Evolutionary conservation across 2,113 vertebrate genomes (phyloP), one percentile per base, ranked within the genome.

Genomic region (Pseudois nayaur): DNA sequence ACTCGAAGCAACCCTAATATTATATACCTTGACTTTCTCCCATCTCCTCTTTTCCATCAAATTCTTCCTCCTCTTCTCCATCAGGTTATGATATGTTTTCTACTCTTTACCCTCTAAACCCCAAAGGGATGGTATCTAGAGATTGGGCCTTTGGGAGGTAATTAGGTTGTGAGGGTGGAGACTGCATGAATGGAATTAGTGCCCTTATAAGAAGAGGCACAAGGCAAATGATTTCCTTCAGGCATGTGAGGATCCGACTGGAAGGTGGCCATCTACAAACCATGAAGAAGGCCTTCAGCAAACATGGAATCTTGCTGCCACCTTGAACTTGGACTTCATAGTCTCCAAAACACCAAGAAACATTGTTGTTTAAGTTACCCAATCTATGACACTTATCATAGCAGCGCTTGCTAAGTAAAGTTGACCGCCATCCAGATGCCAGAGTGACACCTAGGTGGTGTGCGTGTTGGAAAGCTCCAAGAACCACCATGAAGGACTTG

Each of bases 61-160:
- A 31, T 79, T 50, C 76, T 50, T 79, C 45, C 45, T 78, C 25
- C 40, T 45, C 2, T 45, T 78, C 40, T 45, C 55, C 16, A 50
- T 81, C 45, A 57, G 23, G 45, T 84, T 79, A 48, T 43, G 40
- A 8, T 84, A n/a, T 92, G 82, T 90, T 94, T 31, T 91, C 50
- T 59, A 31, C 16, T 40, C 19, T 83, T 84, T 81, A 45, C 40
- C 23, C 12, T 76, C 40, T 43, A 43, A 25, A 43, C 36, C 71
- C 71, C 40, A 43, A 8, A 27, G 23, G 21, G 1, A 2, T 76
- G 71, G 23, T 27, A 27, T 27, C 71, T 76, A 21, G 71, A 76
- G 71, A 27, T 0, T 76, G 40, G 23, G 71, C 40, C 23, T 76
- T 43, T 43, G 40, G 23, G 71, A 76, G 23, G 19, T 71, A 40